Conservation (phyloP, 2,888 invertebrate species). For the Odontothrips loti region DNA sequence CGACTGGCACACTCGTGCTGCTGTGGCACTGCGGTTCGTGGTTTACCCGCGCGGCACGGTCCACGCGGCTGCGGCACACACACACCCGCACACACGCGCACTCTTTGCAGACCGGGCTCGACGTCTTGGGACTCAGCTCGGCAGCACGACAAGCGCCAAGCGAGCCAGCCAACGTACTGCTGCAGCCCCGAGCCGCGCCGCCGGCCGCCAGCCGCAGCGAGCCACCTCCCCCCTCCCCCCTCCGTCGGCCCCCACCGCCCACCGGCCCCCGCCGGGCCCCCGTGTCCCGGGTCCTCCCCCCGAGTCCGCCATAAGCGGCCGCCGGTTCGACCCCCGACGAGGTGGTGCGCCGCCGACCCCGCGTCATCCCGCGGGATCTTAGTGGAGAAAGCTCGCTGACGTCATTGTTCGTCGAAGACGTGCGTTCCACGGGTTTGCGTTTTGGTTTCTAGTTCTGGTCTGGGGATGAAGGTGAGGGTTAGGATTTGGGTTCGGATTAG, state of each 20-base stretch:
- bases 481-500: too few relatives aligned
- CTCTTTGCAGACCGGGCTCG: background rate
- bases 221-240: background rate
- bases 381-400: background rate
- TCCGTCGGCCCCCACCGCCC: background rate
- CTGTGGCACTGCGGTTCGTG: too few relatives aligned
- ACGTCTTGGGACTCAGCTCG: background rate
- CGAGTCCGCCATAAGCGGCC: background rate
- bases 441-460: too few relatives aligned
- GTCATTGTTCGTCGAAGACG: background rate
- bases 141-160: background rate
- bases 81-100: background rate
- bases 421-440: too few relatives aligned
- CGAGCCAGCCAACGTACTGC: background rate
- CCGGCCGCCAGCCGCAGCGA: background rate
- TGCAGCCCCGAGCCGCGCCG: background rate
- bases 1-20: too few relatives aligned
- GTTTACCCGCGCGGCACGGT: too few relatives aligned
- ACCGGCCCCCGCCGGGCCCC: background rate
- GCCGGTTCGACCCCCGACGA: too few relatives aligned
- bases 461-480: too few relatives aligned
- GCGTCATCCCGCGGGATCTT: background rate
- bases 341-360: background rate
- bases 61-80: background rate
- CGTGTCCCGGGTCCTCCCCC: background rate